Conservation (phyloP, 2,797 vertebrate genomes). For the Hydrocynus forskahlii region DNA sequence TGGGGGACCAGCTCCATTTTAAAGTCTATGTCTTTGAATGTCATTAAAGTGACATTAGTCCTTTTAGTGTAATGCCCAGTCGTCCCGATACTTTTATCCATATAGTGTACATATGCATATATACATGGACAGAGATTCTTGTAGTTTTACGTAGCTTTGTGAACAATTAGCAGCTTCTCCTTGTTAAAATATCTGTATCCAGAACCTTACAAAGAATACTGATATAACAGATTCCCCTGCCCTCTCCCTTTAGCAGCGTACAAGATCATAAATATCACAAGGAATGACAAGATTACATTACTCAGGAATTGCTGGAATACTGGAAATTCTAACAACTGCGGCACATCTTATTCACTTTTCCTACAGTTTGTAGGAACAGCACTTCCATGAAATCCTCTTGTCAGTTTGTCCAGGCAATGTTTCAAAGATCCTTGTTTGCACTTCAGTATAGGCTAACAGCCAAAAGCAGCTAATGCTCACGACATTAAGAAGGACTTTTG, state of each 20-base stretch:
- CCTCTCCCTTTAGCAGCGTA: neutral
- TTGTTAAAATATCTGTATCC: neutral
- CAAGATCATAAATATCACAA: neutral
- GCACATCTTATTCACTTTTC: no score
- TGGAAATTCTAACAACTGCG: neutral
- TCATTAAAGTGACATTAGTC: no score
- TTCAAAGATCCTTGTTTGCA: neutral
- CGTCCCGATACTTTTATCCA: no score
- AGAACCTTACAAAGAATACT: neutral
- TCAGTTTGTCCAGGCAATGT: neutral
- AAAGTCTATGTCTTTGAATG: no score
- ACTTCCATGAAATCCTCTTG: neutral
- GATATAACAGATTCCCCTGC: no score
- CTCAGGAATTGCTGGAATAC: neutral
- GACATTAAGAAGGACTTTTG: neutral
- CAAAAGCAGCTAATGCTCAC: neutral
- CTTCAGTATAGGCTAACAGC: neutral
- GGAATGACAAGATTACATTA: neutral
- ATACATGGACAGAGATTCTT: no score
- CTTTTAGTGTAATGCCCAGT: no score
- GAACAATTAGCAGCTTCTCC: no score
- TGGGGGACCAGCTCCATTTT: no score
- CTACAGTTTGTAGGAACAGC: neutral
- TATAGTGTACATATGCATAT: no score
- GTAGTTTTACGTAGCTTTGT: no score